Evolutionary conservation across 2,113 vertebrate genomes (phyloP).

Genomic region (Cheirogaleus medius): DNA sequence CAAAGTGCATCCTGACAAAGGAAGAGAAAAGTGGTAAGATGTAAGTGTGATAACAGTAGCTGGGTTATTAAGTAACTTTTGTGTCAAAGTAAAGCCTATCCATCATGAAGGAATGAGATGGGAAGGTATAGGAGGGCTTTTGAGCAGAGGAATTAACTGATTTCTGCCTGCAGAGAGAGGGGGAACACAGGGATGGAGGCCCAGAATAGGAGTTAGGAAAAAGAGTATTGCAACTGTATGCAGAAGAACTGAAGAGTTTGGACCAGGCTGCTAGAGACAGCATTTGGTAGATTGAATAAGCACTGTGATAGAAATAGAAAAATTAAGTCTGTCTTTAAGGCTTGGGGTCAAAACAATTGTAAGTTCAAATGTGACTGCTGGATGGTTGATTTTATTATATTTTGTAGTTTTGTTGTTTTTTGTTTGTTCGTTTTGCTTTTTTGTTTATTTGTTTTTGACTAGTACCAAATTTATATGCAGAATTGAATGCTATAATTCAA

Average conservation of each 20-base stretch:
- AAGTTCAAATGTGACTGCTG: background rate
- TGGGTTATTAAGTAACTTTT: background rate
- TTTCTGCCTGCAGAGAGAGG: rapidly evolving
- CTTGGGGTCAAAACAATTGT: background rate
- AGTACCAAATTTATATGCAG: background rate
- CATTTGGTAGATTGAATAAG: background rate
- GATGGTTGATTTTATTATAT: background rate
- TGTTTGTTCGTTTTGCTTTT: background rate
- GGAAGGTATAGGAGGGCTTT: background rate
- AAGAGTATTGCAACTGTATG: background rate
- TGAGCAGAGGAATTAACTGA: background rate
- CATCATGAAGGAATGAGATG: background rate
- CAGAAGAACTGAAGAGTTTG: background rate
- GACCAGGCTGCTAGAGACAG: rapidly evolving
- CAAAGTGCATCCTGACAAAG: background rate
- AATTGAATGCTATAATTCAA: background rate
- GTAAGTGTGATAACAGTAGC: background rate
- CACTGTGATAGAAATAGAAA: background rate
- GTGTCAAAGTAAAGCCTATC: background rate
- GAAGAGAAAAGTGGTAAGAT: background rate
- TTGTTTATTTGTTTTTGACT: background rate
- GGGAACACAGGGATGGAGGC: too few species aligned
- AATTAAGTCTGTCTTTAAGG: background rate
- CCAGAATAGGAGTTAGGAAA: rapidly evolving
- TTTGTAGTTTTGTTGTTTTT: background rate